Base-by-base conservation (phyloP, 1,140 invertebrate genomes). In the Zeugodacus cucurbitae region DNA sequence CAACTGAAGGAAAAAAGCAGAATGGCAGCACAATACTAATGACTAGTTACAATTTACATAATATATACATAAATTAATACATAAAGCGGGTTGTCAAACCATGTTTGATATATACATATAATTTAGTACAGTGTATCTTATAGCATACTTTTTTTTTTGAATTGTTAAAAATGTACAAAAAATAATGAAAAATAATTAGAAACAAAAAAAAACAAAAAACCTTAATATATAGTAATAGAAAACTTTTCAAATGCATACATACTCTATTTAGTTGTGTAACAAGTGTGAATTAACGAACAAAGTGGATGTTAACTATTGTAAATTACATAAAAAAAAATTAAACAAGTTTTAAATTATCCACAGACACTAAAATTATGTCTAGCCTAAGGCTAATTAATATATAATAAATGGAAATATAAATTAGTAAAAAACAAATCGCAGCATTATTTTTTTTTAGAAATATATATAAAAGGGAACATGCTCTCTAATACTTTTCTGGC, bases 281-380 rank as follows among this genome's bases (percentile, higher is more conserved):
- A 82, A 48, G 14, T 82, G 41, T 82, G 41, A 82, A 82, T 26
- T 82, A 82, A 14, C 74, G 74, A 82, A 82, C 74, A 82, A 82
- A 82, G 26, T 82, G 74, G 74, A 82, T 82, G 41, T 48, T 22
- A 54, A 11, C n/a, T 82, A 82, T 82, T 82, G 74, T 48, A 82
- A 82, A 48, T 54, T 54, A n/a, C n/a, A n/a, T n/a, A n/a, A n/a
- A n/a, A n/a, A n/a, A 11, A 22, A 4, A 22, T 62, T 10, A n/a
- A 48, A 54, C 41, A 10, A 62, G n/a, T 48, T 44, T 82, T 74
- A 41, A 74, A 48, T n/a, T 82, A 82, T 82, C 74, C 74, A 82
- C 74, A 82, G n/a, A 44, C 14, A 44, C 22, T 22, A 82, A 29
- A 48, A 82, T 26, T 74, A 74, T 74, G 32, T 74, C 32, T 7